Percentiles rank a stretch among this genome's conserved stretches.
Conservation (phyloP, 1,140 invertebrate genomes). For the Apis laboriosa region DNA sequence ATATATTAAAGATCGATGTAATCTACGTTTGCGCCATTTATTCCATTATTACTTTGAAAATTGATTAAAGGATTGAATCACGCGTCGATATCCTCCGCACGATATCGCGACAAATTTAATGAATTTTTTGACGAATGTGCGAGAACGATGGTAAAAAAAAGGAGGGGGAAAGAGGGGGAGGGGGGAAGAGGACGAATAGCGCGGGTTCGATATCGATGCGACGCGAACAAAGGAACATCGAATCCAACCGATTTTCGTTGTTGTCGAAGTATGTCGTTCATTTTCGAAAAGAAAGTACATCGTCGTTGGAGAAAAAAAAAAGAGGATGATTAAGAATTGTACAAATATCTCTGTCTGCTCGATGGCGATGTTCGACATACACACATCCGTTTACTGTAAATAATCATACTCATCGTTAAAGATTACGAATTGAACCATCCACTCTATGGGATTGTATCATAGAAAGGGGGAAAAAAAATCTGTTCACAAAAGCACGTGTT, state of each 20-base stretch:
- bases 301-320: not conserved
- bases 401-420: slow-evolving; percentile 35
- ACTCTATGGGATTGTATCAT: slow-evolving; percentile 15
- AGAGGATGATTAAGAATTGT: not conserved
- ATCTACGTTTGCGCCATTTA: too few relatives aligned
- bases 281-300: slow-evolving; percentile 17
- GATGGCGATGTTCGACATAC: slow-evolving; percentile 24
- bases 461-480: not conserved
- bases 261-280: not conserved
- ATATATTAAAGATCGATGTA: too few relatives aligned
- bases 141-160: not conserved
- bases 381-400: slow-evolving; percentile 34
- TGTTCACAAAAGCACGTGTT: not conserved
- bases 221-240: not conserved
- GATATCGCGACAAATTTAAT: not conserved
- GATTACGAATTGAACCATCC: slow-evolving; percentile 28
- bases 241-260: not conserved
- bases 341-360: slow-evolving; percentile 31
- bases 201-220: not conserved
- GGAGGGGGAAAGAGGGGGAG: too few relatives aligned
- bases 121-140: not conserved
- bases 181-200: not conserved
- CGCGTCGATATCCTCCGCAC: slow-evolving; percentile 4
- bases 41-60: not conserved
- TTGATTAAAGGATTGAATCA: not conserved